Conservation (phyloP, 2,888 invertebrate species). For the Falcaria lacertinaria region DNA sequence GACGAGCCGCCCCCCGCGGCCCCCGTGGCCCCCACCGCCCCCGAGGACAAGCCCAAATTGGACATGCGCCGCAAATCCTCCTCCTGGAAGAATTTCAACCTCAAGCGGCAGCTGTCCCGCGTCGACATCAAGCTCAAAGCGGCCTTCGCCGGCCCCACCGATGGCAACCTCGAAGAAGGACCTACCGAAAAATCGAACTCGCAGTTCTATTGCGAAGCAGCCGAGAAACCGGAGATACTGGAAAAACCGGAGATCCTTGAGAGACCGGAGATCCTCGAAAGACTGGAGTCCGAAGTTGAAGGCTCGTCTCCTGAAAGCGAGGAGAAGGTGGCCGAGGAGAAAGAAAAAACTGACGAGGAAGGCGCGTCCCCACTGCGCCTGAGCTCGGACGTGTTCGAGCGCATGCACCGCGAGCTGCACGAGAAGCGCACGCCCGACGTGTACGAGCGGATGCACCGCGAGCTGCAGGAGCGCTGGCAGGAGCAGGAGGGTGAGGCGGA, state of each 20-base stretch:
- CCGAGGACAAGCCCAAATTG: slow-evolving; percentile 50
- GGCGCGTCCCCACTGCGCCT: slow-evolving; percentile 53
- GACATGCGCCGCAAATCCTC: slow-evolving; percentile 82
- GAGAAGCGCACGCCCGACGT: slow-evolving; percentile 52
- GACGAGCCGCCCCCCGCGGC: slow-evolving; percentile 17
- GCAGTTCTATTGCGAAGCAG: slow-evolving; percentile 61
- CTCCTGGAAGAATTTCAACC: slow-evolving; percentile 87
- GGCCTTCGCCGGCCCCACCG: slow-evolving; percentile 75
- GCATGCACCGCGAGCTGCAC: slow-evolving; percentile 63
- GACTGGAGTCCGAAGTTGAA: slow-evolving; percentile 18
- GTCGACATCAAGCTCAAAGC: slow-evolving; percentile 88
- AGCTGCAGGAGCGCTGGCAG: slow-evolving; percentile 68
- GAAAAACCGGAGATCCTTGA: slow-evolving; percentile 35
- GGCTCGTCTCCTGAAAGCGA: slow-evolving; percentile 19
- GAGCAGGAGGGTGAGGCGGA: slow-evolving; percentile 51
- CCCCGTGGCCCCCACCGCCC: slow-evolving; percentile 20
- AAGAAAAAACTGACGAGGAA: no score
- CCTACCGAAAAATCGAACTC: slow-evolving; percentile 47
- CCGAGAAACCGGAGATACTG: slow-evolving; percentile 31
- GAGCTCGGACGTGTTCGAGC: slow-evolving; percentile 60
- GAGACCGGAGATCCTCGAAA: slow-evolving; percentile 33
- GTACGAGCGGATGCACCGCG: slow-evolving; percentile 65
- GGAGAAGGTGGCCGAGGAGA: slow-evolving; percentile 21
- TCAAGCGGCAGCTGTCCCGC: slow-evolving; percentile 89
- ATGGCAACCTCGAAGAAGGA: slow-evolving; percentile 54